Base-by-base conservation (phyloP, 2,888 invertebrate species). In the Aspidiotus destructor region DNA sequence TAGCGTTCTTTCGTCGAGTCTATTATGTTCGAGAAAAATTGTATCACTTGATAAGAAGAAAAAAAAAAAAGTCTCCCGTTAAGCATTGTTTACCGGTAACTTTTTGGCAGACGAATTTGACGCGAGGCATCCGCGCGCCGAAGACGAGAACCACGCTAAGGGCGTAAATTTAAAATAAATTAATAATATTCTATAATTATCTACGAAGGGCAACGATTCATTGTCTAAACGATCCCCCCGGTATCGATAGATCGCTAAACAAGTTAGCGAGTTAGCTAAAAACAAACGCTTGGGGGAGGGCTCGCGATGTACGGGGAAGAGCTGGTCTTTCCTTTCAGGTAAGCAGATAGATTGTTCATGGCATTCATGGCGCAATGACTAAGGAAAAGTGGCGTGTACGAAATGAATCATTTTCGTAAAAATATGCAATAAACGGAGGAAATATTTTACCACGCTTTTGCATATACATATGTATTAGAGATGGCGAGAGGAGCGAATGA, bases 341-440 rank as follows among this genome's bases (percentile, higher is more conserved):
- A 28, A 28, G 28, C 28, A 3, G 28, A 28, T 28, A 28, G 28
- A 28, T 28, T 5, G 28, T 28, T 28, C 28, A 48, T 48, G 6
- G 48, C 48, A 5, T 28, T 28, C 28, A 48, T 48, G 6, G 48
- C 48, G 48, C 10, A 48, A 13, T 13, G 48, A 48, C 48, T 11
- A 48, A n/a, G 41, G 54, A 63, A 63, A 41, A 63, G 52, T 63
- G 52, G 17, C 63, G 54, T 52, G 28, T 63, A 63, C 41, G 63
- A 54, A 63, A 63, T 63, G 63, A 63, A 63, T 63, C 63, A 63
- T 63, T 63, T 54, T 63, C 53, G 63, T 63, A 63, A 63, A 63
- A 63, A 63, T 63, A 63, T 63, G 54, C 10, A 41, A 63, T 63
- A 63, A 63, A 63, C 54, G 54, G 53, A 63, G 41, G 53, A 63